These are phyloP conservation scores for Poeciliopsis occidentalis DNA, from an alignment of 2,113 vertebrate genomes.

Conservation along the genomic window DNA sequence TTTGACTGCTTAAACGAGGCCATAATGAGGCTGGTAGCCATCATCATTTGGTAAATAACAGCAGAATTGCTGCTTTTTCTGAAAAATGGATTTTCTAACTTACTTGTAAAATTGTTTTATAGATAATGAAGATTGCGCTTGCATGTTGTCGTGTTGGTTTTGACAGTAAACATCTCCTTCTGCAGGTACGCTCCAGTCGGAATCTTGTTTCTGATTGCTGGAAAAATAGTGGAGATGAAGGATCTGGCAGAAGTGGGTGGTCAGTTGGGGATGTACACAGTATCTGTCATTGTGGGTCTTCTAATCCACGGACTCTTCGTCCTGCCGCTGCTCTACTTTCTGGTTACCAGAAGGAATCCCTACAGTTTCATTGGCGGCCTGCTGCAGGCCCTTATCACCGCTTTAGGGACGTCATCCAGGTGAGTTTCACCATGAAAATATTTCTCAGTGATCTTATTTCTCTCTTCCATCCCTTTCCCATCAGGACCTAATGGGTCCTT, in stretches of 20 bases:
- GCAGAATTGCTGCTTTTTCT: neutral
- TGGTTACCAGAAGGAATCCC: slow-evolving; percentile 91
- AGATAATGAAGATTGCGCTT: neutral
- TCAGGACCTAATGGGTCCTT: too few species aligned
- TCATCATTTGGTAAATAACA: slow-evolving; percentile 94
- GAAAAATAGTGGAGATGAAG: slow-evolving; percentile 97
- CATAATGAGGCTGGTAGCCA: slow-evolving; percentile 94
- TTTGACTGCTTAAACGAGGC: slow-evolving; percentile 97
- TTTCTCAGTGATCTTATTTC: neutral
- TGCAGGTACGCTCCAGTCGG: slow-evolving; percentile 94
- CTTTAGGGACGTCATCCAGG: slow-evolving; percentile 96
- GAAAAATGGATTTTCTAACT: neutral
- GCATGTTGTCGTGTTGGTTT: neutral
- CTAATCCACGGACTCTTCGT: slow-evolving; percentile 90
- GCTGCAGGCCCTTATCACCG: slow-evolving; percentile 94
- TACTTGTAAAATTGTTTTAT: neutral
- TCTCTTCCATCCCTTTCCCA: neutral
- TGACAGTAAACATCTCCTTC: neutral
- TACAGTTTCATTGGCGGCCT: slow-evolving; percentile 89
- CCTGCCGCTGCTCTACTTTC: slow-evolving; percentile 92
- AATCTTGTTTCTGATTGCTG: slow-evolving; percentile 96
- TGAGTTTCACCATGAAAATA: slow-evolving; percentile 44
- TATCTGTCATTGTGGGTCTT: slow-evolving; percentile 91
- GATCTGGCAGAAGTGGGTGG: slow-evolving; percentile 90
- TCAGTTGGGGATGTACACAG: slow-evolving; percentile 95